Base-by-base conservation (phyloP, 2,113 vertebrate species). In the Pterocles burchelli region DNA sequence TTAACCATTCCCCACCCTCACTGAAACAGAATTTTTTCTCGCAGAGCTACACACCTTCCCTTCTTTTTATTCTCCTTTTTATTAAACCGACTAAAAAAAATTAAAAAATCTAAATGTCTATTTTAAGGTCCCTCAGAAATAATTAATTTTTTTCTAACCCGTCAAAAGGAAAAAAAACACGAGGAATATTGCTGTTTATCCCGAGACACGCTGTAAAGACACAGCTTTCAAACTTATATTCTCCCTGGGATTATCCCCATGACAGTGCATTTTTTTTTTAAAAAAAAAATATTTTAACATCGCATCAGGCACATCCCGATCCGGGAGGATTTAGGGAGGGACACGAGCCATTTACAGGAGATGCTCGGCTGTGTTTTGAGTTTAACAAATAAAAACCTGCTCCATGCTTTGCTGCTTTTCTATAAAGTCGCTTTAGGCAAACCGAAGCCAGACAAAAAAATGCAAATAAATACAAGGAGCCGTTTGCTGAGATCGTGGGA, bases 31-130 rank as follows among this genome's bases (percentile, higher is more conserved):
- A 38, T 71, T 74, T 73, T 31, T 24, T 28, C 24, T 22, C 49
- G 24, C 5, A 11, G 15, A 31, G 13, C 45, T 7, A 2, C n/a
- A 11, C 4, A 4, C 11, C 6, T n/a, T 11, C 4, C 26, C 14
- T 2, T 41, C 43, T 59, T 78, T 81, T 77, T 5, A 22, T 65
- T 58, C 7, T 43, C 10, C 6, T 28, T 61, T 49, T 67, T 24
- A 76, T 52, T 61, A 45, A 65, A 93, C 28, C 25, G 8, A 20
- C 0, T 28, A 3, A 15, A 36, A 25, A 70, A 25, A 26, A 18
- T n/a, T n/a, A 61, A 17, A 54, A 21, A 43, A 15, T 10, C 29
- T 43, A 24, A 49, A 59, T 65, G 36, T 66, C 3, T n/a, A 49
- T 62, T 85, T 85, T n/a, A 6, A 8, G 12, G 2, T 10, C 43